Conservation (phyloP, 1,140 invertebrate genomes). For the Penaeus vannamei region DNA sequence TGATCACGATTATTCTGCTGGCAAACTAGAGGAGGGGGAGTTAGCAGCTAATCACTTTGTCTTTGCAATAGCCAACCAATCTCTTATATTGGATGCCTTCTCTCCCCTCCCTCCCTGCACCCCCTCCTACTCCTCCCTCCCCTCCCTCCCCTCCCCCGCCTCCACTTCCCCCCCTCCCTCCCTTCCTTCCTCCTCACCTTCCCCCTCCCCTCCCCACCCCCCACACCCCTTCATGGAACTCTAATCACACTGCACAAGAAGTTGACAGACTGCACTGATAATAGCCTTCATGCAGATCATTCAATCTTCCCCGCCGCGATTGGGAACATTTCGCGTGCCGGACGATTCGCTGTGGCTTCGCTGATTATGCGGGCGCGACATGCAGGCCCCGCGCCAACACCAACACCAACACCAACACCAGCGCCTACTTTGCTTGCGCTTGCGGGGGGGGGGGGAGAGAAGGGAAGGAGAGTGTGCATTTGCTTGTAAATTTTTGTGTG, state of each 20-base stretch:
- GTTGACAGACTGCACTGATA: slow-evolving; percentile 3
- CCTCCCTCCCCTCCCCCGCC: background rate
- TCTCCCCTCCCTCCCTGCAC: background rate
- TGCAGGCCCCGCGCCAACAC: background rate
- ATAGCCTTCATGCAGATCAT: slow-evolving; percentile 21
- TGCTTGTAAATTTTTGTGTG: background rate
- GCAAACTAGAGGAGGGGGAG: slow-evolving; percentile 11
- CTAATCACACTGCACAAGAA: slow-evolving; percentile 21
- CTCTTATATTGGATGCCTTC: slow-evolving; percentile 35
- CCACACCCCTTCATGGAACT: background rate
- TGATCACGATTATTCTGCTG: slow-evolving; percentile 30
- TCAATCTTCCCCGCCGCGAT: background rate
- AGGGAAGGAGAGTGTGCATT: background rate
- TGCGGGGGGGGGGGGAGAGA: background rate
- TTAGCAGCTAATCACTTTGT: slow-evolving; percentile 45
- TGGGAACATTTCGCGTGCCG: background rate
- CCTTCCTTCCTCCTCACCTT: background rate
- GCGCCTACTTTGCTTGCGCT: too few relatives aligned
- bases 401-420: background rate
- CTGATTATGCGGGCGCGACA: background rate
- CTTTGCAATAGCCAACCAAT: slow-evolving; percentile 45
- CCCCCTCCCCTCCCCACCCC: background rate
- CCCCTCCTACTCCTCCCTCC: background rate
- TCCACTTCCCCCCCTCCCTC: too few relatives aligned
- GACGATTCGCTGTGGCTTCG: background rate